Base-by-base conservation (phyloP, 2,797 vertebrate genomes). In the Anguilla megastoma region DNA sequence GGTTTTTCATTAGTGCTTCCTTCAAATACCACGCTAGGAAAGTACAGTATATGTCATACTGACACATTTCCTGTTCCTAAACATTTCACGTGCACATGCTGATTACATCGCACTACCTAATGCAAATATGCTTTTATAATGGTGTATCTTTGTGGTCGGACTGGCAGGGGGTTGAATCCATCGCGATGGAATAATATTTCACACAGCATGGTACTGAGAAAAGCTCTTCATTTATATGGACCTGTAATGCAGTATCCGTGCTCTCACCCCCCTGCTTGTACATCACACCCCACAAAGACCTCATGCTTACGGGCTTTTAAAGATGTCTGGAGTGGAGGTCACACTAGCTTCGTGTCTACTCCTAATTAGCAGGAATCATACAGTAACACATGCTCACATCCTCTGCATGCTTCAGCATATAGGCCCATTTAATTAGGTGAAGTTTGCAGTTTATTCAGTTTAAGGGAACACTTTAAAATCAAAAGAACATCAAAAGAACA, bases 1-100 rank as follows among this genome's bases (percentile, higher is more conserved):
- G 85, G 87, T 92, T 91, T 90, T 91, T 89, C 85, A 90, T 89
- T 66, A 48, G 41, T 45, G 36, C 21, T 21, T 48, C 2, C 36
- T 86, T 69, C 8, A 71, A 71, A 50, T 27, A 86, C 87, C 90
- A 86, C 89, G 86, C 45, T 60, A 89, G 87, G 85, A 3, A 79
- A 87, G 88, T 18, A 90, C 89, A 58, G 93, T 91, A 69, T 69
- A 69, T 91, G 24, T 82, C 21, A 82, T 10, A 82, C 41, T 82
- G 41, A 79, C 74, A 79, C 36, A 41, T 48, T 27, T 48, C 41
- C 41, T 50, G 41, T 50, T 82, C 21, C 79, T 48, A n/a, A 48
- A 82, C 45, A 50, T 45, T 50, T 9, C 79, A 82, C n/a, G 45
- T 82, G 45, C 74, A 18, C 41, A 50, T 7, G 41, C 36, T 80